A percentile compares a stretch with the other conserved stretches of the same genome.
phyloP scores from a whole-genome alignment of 2,888 invertebrate species.

The Drosophila demipolita region DNA sequence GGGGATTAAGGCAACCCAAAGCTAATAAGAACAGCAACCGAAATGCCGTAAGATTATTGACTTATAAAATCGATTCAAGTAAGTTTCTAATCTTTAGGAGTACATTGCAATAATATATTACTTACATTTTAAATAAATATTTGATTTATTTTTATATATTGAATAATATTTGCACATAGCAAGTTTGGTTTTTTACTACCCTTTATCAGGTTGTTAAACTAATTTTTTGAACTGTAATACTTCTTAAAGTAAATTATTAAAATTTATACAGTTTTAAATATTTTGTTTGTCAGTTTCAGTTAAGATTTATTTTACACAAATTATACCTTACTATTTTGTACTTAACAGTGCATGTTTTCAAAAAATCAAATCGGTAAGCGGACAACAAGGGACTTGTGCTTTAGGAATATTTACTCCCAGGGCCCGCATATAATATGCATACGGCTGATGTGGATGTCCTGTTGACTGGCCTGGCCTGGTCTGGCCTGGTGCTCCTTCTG shows the following conservation, averaged over 20 bases:
- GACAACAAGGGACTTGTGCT: slow-evolving; percentile 32
- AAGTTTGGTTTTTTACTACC: no score
- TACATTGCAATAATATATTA: background rate
- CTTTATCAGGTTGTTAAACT: background rate
- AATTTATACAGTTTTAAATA: background rate
- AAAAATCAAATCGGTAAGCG: background rate
- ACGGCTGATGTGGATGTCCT: slow-evolving; percentile 23
- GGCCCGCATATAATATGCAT: slow-evolving; percentile 32
- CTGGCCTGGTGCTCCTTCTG: background rate
- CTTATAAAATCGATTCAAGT: slow-evolving; percentile 1
- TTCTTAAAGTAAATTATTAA: background rate
- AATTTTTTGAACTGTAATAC: background rate
- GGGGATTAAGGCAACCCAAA: slow-evolving; percentile 7
- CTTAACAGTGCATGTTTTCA: background rate
- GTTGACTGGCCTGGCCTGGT: slow-evolving; percentile 12
- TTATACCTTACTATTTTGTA: background rate
- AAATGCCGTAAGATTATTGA: slow-evolving; percentile 11
- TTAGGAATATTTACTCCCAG: background rate
- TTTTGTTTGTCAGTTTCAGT: background rate
- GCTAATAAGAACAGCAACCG: slow-evolving; percentile 16
- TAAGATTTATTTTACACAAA: background rate
- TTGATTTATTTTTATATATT: background rate
- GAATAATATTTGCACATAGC: background rate
- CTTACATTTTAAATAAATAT: background rate
- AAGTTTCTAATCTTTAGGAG: background rate